A percentile compares a stretch with the other conserved stretches of the same genome.
These are phyloP conservation scores for Agrotis segetum DNA, from an alignment of 2,888 invertebrate genomes.

Conservation along the genomic window DNA sequence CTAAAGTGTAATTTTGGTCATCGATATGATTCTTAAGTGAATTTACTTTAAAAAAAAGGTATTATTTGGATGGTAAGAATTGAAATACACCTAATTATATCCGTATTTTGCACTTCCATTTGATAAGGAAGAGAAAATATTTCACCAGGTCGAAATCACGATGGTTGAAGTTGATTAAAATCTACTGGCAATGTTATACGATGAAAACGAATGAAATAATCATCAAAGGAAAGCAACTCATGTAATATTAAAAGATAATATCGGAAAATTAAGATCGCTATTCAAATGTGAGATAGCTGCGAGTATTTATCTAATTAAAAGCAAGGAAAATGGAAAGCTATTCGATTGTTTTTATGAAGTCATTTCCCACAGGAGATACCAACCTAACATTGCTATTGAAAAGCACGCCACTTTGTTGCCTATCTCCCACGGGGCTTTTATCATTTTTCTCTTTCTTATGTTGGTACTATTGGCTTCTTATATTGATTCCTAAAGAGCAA, in stretches of 20 bases:
- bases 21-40: conserved; percentile 13
- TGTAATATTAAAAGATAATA: conserved; percentile 38
- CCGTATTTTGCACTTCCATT: conserved; percentile 1
- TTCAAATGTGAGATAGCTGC: conserved; percentile 34
- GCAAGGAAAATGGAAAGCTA: conserved; percentile 64
- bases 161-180: conserved; percentile 2
- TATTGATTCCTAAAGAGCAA: conserved; percentile 29
- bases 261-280: conserved; percentile 58
- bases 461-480: conserved; percentile 27
- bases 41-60: conserved; percentile 13
- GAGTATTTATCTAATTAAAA: conserved; percentile 52
- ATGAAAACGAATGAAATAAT: conserved; percentile 20
- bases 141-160: background rate
- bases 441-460: conserved; percentile 34
- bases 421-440: conserved; percentile 48
- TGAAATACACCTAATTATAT: conserved; percentile 19
- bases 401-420: conserved; percentile 47
- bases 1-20: conserved; percentile 27
- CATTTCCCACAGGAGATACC: conserved; percentile 52
- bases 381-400: conserved; percentile 55
- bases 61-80: conserved; percentile 13
- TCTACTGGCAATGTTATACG: background rate
- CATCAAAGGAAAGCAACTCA: conserved; percentile 35
- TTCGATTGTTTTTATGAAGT: conserved; percentile 56
- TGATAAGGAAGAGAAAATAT: conserved; percentile 8